These are phyloP conservation scores for Phocoena sinus DNA, from an alignment of 2,113 vertebrate species.

Conservation along the genomic window DNA sequence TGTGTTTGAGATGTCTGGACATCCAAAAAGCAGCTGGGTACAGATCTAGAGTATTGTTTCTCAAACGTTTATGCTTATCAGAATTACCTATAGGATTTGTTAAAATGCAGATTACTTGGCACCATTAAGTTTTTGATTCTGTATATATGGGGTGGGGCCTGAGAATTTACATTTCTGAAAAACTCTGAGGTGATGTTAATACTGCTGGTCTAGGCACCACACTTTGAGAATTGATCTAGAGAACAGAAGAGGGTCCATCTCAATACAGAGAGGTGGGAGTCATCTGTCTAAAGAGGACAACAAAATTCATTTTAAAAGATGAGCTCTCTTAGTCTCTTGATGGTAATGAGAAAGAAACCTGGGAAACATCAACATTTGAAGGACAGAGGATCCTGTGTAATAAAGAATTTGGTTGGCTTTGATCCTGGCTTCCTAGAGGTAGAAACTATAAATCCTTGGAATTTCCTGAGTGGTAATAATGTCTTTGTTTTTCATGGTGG, in stretches of 20 bases:
- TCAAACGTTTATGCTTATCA: not conserved
- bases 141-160: not conserved
- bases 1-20: not conserved
- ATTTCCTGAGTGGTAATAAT: not conserved
- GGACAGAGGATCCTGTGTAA: not conserved
- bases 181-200: not conserved
- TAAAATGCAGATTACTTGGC: not conserved
- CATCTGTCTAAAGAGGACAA: not conserved
- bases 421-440: not conserved
- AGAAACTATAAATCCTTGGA: not conserved
- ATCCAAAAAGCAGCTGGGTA: not conserved
- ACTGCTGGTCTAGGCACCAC: not conserved
- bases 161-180: not conserved
- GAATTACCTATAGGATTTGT: not conserved
- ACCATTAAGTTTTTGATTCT: not conserved
- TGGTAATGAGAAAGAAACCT: not conserved
- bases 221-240: not conserved
- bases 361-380: not conserved
- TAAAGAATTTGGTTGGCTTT: not conserved
- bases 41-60: not conserved
- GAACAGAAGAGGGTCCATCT: not conserved
- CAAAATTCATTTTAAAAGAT: not conserved
- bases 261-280: not conserved
- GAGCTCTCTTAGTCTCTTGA: not conserved
- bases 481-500: not conserved